Evolutionary conservation across 2,113 vertebrate genomes (phyloP).

Genomic region (Aplodontia rufa): DNA sequence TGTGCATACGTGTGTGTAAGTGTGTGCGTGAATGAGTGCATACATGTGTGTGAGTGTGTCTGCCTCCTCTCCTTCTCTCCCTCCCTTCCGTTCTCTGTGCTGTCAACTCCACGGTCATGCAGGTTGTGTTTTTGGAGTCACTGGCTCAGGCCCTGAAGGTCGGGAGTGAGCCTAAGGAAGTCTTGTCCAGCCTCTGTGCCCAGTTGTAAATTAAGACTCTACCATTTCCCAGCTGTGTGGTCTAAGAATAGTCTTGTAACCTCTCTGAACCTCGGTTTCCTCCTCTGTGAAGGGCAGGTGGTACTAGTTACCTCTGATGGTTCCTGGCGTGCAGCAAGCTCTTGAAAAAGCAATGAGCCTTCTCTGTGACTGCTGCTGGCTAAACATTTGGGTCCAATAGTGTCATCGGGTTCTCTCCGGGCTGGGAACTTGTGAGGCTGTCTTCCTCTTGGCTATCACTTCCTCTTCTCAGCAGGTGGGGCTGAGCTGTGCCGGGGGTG

Average conservation of each 20-base stretch:
- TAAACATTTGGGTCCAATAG: neutral
- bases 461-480: neutral
- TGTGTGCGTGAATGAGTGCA: neutral
- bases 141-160: neutral
- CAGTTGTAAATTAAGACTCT: neutral
- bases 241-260: neutral
- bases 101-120: neutral
- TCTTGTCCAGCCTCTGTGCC: neutral
- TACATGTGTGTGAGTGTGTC: neutral
- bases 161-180: neutral
- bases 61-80: fast-evolving
- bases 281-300: neutral
- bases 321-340: neutral
- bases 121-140: neutral
- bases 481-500: neutral
- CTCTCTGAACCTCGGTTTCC: neutral
- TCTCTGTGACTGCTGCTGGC: neutral
- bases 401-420: neutral
- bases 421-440: neutral
- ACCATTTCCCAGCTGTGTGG: neutral
- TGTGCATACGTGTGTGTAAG: no score
- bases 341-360: neutral
- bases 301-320: no score
- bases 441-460: neutral
- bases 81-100: no score